Evolutionary conservation across 2,797 vertebrate genomes (phyloP).

Genomic region (Myotis daubentonii): DNA sequence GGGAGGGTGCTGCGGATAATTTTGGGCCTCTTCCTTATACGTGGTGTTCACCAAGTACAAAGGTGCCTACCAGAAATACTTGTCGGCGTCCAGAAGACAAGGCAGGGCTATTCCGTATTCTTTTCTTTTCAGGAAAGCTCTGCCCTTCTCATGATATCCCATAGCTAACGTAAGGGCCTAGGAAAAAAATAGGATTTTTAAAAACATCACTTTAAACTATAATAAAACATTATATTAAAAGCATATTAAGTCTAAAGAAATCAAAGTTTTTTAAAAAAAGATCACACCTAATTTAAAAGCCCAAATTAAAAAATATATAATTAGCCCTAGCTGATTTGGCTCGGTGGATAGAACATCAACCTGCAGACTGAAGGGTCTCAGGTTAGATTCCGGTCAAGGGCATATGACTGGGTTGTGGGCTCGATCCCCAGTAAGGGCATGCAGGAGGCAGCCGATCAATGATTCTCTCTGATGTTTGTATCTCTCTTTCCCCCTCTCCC

Average conservation of each 20-base stretch:
- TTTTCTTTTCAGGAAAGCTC: slow-evolving; percentile 95
- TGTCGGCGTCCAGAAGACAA: slow-evolving; percentile 94
- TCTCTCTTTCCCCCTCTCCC: no score
- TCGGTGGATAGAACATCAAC: no score
- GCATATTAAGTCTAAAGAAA: not conserved
- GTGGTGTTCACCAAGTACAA: not conserved
- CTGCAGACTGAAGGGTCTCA: no score
- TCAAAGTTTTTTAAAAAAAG: not conserved
- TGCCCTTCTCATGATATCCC: slow-evolving; percentile 97
- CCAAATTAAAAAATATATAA: slow-evolving; percentile 36
- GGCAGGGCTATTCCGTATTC: slow-evolving; percentile 92
- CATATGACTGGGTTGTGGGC: no score
- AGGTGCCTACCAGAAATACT: slow-evolving; percentile 91
- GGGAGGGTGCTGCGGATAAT: not conserved
- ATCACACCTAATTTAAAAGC: slow-evolving; percentile 30
- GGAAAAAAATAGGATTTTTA: slow-evolving; percentile 17
- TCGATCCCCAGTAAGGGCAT: no score
- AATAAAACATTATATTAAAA: slow-evolving; percentile 41
- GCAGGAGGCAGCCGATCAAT: no score
- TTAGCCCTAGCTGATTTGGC: not conserved
- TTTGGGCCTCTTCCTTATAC: not conserved
- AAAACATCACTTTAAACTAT: slow-evolving; percentile 15
- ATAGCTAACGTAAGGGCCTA: slow-evolving; percentile 97
- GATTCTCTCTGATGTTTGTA: no score
- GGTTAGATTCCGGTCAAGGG: no score